Evolutionary conservation across 2,113 vertebrate genomes (phyloP).

Genomic region (Willisornis vidua): DNA sequence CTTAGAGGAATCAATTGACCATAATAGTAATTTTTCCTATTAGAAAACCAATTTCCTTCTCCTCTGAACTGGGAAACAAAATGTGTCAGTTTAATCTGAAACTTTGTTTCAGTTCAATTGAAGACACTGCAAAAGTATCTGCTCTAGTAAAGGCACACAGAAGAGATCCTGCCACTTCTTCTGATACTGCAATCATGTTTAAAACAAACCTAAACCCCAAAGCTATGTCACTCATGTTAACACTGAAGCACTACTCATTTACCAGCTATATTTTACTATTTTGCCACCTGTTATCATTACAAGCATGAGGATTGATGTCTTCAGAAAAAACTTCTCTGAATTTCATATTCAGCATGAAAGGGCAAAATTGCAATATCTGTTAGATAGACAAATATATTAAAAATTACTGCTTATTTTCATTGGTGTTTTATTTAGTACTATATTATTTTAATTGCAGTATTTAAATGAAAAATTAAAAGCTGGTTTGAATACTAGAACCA

Average conservation of each 20-base stretch:
- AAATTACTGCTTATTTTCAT: neutral
- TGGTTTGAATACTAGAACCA: neutral
- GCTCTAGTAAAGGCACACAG: neutral
- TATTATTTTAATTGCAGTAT: neutral
- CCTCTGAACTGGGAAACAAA: neutral
- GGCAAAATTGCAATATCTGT: neutral
- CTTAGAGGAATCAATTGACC: neutral
- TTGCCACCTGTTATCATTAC: neutral
- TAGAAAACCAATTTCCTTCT: neutral
- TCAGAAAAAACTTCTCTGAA: neutral
- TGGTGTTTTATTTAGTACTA: neutral
- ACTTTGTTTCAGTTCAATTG: neutral
- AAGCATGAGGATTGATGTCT: neutral
- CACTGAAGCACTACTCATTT: neutral
- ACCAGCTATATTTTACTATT: neutral
- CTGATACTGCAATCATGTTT: neutral
- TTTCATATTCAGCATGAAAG: neutral
- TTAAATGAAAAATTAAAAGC: neutral
- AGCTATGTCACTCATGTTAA: neutral
- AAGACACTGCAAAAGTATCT: neutral
- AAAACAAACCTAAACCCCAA: neutral
- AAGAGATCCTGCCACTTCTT: neutral
- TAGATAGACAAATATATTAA: neutral
- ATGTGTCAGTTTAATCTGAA: neutral
- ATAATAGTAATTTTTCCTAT: neutral